Percentiles rank a stretch among this genome's conserved stretches.
phyloP scores from a whole-genome alignment of 2,888 invertebrate genomes.

The Arenicola marina region DNA sequence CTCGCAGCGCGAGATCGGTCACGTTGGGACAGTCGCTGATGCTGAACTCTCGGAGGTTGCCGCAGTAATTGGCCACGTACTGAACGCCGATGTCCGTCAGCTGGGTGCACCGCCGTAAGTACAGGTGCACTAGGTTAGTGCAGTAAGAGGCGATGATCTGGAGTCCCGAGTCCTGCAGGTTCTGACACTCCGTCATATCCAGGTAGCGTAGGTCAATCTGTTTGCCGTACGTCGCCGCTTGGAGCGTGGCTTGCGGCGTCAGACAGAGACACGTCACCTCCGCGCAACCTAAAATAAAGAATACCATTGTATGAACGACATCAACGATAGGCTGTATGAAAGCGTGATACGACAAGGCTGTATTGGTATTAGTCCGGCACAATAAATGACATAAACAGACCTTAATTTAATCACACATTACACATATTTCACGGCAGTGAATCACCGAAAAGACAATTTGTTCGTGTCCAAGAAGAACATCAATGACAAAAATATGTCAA shows the following conservation, averaged over 20 bases:
- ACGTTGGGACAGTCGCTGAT: conserved; percentile 88
- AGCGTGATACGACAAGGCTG: too few species aligned
- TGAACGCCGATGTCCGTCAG: conserved; percentile 91
- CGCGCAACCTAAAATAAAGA: conserved; percentile 68
- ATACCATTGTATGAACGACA: too few species aligned
- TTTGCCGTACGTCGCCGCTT: conserved; percentile 53
- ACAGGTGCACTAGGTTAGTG: conserved; percentile 83
- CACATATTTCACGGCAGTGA: too few species aligned
- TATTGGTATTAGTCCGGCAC: too few species aligned
- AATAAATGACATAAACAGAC: too few species aligned
- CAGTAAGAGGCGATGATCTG: conserved; percentile 84
- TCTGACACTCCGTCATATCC: conserved; percentile 87
- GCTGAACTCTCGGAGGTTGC: conserved; percentile 76
- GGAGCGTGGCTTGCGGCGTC: conserved; percentile 52
- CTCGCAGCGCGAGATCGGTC: conserved; percentile 86
- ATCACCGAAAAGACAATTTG: too few species aligned
- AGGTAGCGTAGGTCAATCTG: conserved; percentile 79
- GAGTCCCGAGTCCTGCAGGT: conserved; percentile 82
- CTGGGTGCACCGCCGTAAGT: conserved; percentile 83
- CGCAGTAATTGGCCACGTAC: conserved; percentile 87
- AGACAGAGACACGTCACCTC: conserved; percentile 75
- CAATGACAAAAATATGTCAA: too few species aligned
- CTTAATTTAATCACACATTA: too few species aligned
- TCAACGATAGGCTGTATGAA: too few species aligned
- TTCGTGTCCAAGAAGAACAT: too few species aligned